Conservation (phyloP, 2,888 invertebrate species). For the Drosophila meridionalis region DNA sequence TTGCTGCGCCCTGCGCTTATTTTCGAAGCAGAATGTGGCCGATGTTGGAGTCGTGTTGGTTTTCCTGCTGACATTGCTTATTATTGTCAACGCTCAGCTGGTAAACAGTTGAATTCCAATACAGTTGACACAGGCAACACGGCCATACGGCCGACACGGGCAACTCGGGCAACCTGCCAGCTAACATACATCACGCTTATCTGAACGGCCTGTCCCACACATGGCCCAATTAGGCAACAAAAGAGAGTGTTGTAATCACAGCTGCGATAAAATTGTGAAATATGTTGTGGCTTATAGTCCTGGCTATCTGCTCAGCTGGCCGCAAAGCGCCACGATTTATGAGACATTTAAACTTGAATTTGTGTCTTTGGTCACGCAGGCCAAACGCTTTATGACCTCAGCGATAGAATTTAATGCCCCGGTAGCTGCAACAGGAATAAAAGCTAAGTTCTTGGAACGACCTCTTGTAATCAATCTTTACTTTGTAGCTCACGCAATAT, state of each 20-base stretch:
- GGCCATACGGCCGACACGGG: background rate
- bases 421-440: background rate
- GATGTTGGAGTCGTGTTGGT: constrained; percentile 7
- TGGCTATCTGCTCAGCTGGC: constrained; percentile 30
- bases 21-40: background rate
- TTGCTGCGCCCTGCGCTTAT: constrained; percentile 12
- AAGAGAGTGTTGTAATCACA: constrained; percentile 55
- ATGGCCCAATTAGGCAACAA: constrained; percentile 61
- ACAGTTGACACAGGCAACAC: background rate
- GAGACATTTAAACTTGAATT: constrained; percentile 64
- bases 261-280: constrained; percentile 63
- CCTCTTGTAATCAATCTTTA: background rate
- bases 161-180: constrained; percentile 5
- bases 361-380: constrained; percentile 55
- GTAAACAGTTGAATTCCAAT: background rate
- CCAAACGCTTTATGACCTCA: constrained; percentile 14
- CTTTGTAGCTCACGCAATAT: background rate
- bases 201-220: constrained; percentile 30
- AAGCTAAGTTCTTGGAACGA: background rate
- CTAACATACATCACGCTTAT: constrained; percentile 23
- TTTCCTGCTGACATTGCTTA: constrained; percentile 43
- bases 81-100: constrained; percentile 19
- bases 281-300: constrained; percentile 39
- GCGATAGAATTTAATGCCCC: constrained; percentile 7
- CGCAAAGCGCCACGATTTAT: constrained; percentile 59